phyloP scores from a whole-genome alignment of 2,113 vertebrate genomes.

The human (Homo sapiens) region GRCh38 chr7:153835001-153835500 shows the following conservation, averaged over 20 bases:
- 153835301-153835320: neutral
- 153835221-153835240: neutral
- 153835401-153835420: too few relatives aligned
- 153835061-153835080: neutral
- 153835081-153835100: neutral
- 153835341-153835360: slow-evolving; percentile 88
- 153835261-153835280: neutral
- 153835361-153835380: slow-evolving; percentile 67
- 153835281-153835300: neutral
- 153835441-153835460: neutral
- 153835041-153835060: neutral
- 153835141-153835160: neutral
- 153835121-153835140: neutral
- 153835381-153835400: neutral
- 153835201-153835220: slow-evolving; percentile 58
- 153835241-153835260: slow-evolving; percentile 41
- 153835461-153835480: neutral
- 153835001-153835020: neutral
- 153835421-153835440: neutral
- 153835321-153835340: slow-evolving; percentile 68
- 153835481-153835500: neutral
- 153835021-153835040: neutral
- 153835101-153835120: slow-evolving; percentile 14
- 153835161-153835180: slow-evolving; percentile 59
- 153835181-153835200: slow-evolving; percentile 38